phyloP scores from a whole-genome alignment of 2,888 invertebrate genomes.

The Megaustenia siamemsis region DNA sequence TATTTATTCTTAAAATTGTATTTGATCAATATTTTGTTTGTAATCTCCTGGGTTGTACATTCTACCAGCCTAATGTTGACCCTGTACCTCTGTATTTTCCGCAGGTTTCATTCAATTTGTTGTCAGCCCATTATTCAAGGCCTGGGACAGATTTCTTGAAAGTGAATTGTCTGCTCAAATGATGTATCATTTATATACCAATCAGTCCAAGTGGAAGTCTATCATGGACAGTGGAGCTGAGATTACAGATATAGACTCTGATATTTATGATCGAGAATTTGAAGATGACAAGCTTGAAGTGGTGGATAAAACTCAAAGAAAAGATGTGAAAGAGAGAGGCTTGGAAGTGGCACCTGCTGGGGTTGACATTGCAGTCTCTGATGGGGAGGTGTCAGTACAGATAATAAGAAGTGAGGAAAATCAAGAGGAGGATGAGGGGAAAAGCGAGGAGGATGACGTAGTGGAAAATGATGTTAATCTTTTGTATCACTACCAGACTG shows the following conservation, averaged over 20 bases:
- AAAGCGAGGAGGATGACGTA: constrained; percentile 48
- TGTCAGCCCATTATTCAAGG: constrained; percentile 89
- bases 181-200: constrained; percentile 84
- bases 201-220: constrained; percentile 67
- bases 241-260: constrained; percentile 35
- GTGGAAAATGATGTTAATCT: constrained; percentile 61
- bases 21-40: too few relatives aligned
- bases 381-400: constrained; percentile 28
- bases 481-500: constrained; percentile 56
- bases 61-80: too few relatives aligned
- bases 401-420: not conserved
- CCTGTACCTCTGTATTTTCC: not conserved
- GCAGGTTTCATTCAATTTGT: constrained; percentile 89
- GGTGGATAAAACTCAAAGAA: not conserved
- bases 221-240: constrained; percentile 53
- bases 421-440: constrained; percentile 41
- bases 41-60: too few relatives aligned
- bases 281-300: constrained; percentile 39
- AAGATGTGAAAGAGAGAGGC: not conserved
- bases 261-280: constrained; percentile 18
- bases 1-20: too few relatives aligned
- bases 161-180: constrained; percentile 86
- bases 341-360: not conserved
- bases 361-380: not conserved
- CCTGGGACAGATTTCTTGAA: constrained; percentile 90